Base-by-base conservation (phyloP, 2,888 invertebrate genomes). In the Mimachlamys varia region DNA sequence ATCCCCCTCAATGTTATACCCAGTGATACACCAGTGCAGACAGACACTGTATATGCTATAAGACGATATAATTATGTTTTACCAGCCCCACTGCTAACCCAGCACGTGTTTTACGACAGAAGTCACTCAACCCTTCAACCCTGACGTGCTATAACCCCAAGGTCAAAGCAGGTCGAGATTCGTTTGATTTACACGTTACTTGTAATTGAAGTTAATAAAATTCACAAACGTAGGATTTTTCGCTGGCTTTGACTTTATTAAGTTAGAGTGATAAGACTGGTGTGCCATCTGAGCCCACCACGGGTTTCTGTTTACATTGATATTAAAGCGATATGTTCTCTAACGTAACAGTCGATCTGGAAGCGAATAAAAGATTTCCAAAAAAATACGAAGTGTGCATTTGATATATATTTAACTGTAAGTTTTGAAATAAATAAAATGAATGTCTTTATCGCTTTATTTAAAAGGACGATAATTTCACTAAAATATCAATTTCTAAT, bases 41-140 rank as follows among this genome's bases (percentile, higher is more conserved):
- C 76, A 33, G 19, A 27, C 76, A 33, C 76, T 1, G 22, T 19
- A 58, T 7, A 58, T 58, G 19, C 58, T 33, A 76, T 22, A 76
- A 22, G 62, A 44, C 44, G 44, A 44, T 44, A 44, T 44, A 62
- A 62, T 62, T 62, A 62, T 5, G 22, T 62, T 62, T 62, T 62
- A 62, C 62, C 76, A 33, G 12, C 33, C 76, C 22, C 10, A 76
- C 76, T 76, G 76, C 76, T 76, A 76, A 76, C 76, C 1, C 76
- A 76, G 76, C 76, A 76, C 76, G 76, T 76, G 76, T 76, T 76
- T 76, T 76, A 76, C 76, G 76, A 76, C 33, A 76, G 76, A 33
- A 76, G 4, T 3, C 76, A 76, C 76, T 76, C 76, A 76, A 76
- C 27, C 76, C 76, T 33, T 76, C 76, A 76, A 76, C 76, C 76